Conservation (phyloP, 2,888 invertebrate species). For the Micropterix aruncella region DNA sequence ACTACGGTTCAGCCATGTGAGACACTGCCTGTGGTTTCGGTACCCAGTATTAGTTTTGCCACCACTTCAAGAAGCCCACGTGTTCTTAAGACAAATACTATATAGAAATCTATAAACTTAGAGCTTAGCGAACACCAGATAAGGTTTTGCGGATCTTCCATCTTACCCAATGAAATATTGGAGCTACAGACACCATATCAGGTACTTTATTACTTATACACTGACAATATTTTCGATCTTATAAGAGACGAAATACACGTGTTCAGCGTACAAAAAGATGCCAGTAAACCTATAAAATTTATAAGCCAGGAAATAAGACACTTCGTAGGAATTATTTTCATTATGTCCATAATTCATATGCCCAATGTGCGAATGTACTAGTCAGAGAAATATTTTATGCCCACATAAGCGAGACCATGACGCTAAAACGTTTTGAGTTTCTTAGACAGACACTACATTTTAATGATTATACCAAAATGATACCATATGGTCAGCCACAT, state of each 20-base stretch:
- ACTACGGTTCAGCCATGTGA: slow-evolving; percentile 3
- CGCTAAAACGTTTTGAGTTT: slow-evolving; percentile 10
- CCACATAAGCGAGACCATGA: slow-evolving; percentile 10
- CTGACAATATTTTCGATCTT: slow-evolving; percentile 6
- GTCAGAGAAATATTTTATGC: slow-evolving; percentile 7
- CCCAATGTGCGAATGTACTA: slow-evolving; percentile 8
- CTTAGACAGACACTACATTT: slow-evolving; percentile 11
- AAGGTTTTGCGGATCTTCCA: slow-evolving; percentile 9
- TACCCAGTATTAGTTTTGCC: too few species aligned
- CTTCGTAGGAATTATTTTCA: slow-evolving; percentile 11
- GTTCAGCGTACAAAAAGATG: slow-evolving; percentile 7
- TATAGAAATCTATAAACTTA: slow-evolving; percentile 11
- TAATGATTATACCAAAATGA: slow-evolving; percentile 10
- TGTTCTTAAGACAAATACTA: slow-evolving; percentile 8
- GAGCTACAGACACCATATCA: neutral
- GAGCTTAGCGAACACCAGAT: too few species aligned
- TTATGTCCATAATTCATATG: slow-evolving; percentile 11
- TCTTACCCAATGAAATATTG: slow-evolving; percentile 3
- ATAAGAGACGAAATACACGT: slow-evolving; percentile 6
- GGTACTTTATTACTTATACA: slow-evolving; percentile 9
- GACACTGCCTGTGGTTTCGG: too few species aligned
- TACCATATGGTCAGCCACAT: slow-evolving; percentile 6
- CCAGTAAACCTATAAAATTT: slow-evolving; percentile 6
- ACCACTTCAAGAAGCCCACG: too few species aligned
- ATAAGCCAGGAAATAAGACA: slow-evolving; percentile 9